phyloP scores from a whole-genome alignment of 2,888 invertebrate species.

The Dryocosmus kuriphilus region DNA sequence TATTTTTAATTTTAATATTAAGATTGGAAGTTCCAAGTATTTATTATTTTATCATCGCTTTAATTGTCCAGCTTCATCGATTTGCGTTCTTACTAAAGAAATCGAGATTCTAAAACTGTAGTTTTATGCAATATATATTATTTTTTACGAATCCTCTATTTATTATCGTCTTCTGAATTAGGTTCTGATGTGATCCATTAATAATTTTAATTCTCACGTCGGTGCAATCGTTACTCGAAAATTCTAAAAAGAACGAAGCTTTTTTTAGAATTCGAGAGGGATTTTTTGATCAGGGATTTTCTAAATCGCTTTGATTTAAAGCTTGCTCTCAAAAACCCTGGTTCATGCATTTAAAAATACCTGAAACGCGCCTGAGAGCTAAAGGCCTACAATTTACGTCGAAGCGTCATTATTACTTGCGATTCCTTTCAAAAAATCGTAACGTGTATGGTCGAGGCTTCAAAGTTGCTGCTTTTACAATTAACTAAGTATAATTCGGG shows the following conservation, averaged over 20 bases:
- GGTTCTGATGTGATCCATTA: background rate
- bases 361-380: constrained; percentile 31
- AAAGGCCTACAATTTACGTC: constrained; percentile 24
- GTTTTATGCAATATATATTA: constrained; percentile 32
- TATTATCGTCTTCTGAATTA: background rate
- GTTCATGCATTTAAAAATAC: constrained; percentile 54
- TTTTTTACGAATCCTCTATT: constrained; percentile 26
- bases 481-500: background rate
- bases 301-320: constrained; percentile 29
- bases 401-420: background rate
- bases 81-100: constrained; percentile 8
- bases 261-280: background rate
- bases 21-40: background rate
- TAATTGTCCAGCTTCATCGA: constrained; percentile 8
- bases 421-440: background rate
- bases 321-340: constrained; percentile 56
- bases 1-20: background rate
- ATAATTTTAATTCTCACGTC: background rate
- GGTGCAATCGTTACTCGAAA: background rate
- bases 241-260: background rate
- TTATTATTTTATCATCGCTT: constrained; percentile 20
- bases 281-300: constrained; percentile 1
- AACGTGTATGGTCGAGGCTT: background rate
- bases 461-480: background rate
- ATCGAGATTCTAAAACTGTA: constrained; percentile 22